Base-by-base conservation (phyloP, 2,113 vertebrate genomes). In the Corythoichthys haematopterus region DNA sequence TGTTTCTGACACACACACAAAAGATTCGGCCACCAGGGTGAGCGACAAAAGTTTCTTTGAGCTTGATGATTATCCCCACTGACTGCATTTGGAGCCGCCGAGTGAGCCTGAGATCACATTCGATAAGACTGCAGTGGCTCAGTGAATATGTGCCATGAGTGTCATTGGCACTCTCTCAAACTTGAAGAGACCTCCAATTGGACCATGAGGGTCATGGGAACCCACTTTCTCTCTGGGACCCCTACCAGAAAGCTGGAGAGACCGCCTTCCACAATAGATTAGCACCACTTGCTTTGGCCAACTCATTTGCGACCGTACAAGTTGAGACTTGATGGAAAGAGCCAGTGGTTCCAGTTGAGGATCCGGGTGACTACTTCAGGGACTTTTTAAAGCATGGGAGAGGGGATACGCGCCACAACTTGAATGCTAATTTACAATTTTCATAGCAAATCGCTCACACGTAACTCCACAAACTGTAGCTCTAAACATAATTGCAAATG, bases 191-290 rank as follows among this genome's bases (percentile, higher is more conserved):
- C 74, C 75, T 82, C 76, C 70, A 69, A 63, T 82, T 85, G 79
- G 77, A 62, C 77, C 60, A 53, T 36, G 65, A 28, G 53, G 87
- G 85, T 84, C 88, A 88, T 91, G 88, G 85, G 90, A 89, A 90
- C 69, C 70, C 83, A 76, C 68, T 75, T 13, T 13, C 78, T 73
- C 79, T 71, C 69, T 52, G 71, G 76, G 74, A 82, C 75, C 71
- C 64, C 68, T 70, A 52, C 67, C 69, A 58, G 38, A 77, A 48
- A 70, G 64, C 70, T 48, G 56, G 47, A 66, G 69, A 71, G 66
- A 57, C n/a, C 69, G 2, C 55, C 68, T 74, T 76, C 64, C 9
- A 55, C 61, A 78, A 70, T 60, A 78, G 70, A 82, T 78, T 80
- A 80, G 52, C 80, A 77, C 66, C 68, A 68, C 71, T 85, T 87